phyloP scores from a whole-genome alignment of 2,888 invertebrate species.

The Phania funesta region DNA sequence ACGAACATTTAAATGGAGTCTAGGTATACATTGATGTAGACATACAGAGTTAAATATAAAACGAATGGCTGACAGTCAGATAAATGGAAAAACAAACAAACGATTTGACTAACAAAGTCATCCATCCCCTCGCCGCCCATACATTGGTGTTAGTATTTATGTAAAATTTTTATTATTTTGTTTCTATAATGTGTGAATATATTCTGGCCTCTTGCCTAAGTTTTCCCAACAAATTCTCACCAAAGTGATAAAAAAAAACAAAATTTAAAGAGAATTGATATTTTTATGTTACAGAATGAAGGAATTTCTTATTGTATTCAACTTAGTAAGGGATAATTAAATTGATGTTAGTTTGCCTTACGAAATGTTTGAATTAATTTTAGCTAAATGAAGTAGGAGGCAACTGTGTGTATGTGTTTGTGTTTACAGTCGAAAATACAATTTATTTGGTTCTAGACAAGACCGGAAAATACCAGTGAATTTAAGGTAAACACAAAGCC shows the following conservation, averaged over 20 bases:
- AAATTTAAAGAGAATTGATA: not conserved
- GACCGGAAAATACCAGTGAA: no score
- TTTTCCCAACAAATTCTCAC: not conserved
- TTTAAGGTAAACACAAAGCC: no score
- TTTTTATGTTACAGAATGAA: not conserved
- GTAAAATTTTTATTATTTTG: constrained; percentile 1
- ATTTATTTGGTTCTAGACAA: no score
- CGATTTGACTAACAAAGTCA: constrained; percentile 43
- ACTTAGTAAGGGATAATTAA: no score
- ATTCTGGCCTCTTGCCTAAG: not conserved
- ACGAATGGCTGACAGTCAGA: constrained; percentile 40
- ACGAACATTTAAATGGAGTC: constrained; percentile 17
- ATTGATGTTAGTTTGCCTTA: no score
- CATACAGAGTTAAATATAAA: constrained; percentile 52
- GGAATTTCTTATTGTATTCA: not conserved
- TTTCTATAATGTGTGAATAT: not conserved
- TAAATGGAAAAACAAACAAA: constrained; percentile 20
- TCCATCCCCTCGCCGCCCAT: no score
- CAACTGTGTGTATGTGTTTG: no score
- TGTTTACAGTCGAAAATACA: no score
- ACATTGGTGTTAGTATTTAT: constrained; percentile 5
- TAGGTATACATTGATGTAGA: constrained; percentile 39
- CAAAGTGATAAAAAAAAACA: not conserved
- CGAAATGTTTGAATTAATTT: no score
- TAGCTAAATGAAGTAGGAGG: no score